Percentiles rank a stretch among this genome's conserved stretches.
Conservation (phyloP, 2,797 vertebrate species). For the Scolopax bukidnonensis region DNA sequence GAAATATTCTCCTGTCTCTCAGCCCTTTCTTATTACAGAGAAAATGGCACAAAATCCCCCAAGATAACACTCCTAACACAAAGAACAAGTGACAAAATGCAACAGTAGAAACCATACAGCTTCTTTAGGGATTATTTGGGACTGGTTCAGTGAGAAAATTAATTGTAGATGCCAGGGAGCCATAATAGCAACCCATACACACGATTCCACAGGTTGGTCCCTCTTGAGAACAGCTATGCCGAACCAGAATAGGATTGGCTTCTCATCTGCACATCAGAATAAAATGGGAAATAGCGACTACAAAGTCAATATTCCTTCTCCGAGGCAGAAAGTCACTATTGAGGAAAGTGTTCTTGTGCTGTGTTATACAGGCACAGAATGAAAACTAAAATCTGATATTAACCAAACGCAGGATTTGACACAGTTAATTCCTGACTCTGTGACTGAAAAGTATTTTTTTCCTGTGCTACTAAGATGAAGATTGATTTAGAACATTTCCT, state of each 20-base stretch:
- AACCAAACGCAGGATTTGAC: not conserved
- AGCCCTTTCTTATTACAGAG: not conserved
- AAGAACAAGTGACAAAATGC: not conserved
- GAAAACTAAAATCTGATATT: not conserved
- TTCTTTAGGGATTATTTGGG: not conserved
- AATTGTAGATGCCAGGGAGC: not conserved
- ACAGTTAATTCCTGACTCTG: not conserved
- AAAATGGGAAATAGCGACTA: not conserved
- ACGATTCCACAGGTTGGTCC: not conserved
- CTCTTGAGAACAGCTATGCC: not conserved
- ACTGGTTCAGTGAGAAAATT: not conserved
- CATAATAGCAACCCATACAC: accelerated
- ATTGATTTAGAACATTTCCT: not conserved
- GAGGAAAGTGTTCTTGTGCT: not conserved
- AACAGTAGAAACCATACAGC: not conserved
- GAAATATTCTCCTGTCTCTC: not conserved
- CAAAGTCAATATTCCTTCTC: not conserved
- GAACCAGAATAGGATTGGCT: not conserved
- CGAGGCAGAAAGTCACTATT: not conserved
- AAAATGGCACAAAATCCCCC: not conserved
- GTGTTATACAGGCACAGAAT: not conserved
- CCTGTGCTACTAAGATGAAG: not conserved
- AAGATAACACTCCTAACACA: not conserved
- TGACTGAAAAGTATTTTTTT: not conserved
- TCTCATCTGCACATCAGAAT: not conserved